phyloP scores from a whole-genome alignment of 2,113 vertebrate species.

The Piprites chloris region DNA sequence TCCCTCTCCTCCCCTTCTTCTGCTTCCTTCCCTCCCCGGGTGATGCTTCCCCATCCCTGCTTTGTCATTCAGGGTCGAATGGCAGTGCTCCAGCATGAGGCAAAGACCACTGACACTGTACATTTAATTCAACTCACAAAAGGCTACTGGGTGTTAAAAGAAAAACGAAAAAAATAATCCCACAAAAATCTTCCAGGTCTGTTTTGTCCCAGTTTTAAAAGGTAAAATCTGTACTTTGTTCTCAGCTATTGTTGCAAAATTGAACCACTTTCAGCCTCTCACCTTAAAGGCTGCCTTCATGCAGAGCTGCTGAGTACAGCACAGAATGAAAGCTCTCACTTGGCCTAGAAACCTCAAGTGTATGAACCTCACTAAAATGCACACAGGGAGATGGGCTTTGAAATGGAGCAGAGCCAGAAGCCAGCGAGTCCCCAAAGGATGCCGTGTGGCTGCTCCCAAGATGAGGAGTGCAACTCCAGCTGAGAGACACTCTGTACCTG shows the following conservation, averaged over 20 bases:
- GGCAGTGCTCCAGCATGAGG: not conserved
- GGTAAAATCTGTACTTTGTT: constrained; percentile 33
- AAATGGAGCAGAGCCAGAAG: not conserved
- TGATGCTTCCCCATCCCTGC: not conserved
- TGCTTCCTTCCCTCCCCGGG: not conserved
- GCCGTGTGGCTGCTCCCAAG: not conserved
- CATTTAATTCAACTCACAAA: not conserved
- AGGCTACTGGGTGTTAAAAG: not conserved
- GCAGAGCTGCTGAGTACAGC: constrained; percentile 15
- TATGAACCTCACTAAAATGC: not conserved
- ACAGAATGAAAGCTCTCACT: not conserved
- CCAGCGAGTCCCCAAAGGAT: not conserved
- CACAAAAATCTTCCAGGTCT: not conserved
- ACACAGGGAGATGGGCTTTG: not conserved
- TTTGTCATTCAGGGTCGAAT: not conserved
- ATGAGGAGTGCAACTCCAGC: rapidly evolving
- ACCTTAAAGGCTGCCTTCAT: not conserved
- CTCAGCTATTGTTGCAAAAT: constrained; percentile 28
- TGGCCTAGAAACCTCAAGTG: constrained; percentile 40
- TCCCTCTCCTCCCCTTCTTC: not conserved
- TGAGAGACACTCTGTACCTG: not conserved
- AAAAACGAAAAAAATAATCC: not conserved
- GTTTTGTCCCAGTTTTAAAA: constrained; percentile 30
- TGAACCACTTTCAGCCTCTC: constrained; percentile 28
- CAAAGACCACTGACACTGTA: not conserved